A percentile compares a stretch with the other conserved stretches of the same genome.
Conservation (phyloP, 2,113 vertebrate genomes). For the Garra rufa region DNA sequence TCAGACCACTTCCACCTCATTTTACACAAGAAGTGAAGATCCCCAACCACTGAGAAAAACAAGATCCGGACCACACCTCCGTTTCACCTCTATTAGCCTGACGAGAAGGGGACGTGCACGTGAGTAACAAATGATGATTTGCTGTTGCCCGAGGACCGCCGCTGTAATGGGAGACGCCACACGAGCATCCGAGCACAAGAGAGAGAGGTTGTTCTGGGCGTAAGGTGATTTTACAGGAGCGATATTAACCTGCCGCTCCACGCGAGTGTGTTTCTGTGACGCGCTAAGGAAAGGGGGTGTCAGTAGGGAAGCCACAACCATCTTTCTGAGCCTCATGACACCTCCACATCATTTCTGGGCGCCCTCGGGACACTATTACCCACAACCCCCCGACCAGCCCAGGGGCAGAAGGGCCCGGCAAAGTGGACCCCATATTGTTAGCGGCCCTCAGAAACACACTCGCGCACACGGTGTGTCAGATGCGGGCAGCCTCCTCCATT, state of each 20-base stretch:
- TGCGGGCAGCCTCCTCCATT: conserved; percentile 81
- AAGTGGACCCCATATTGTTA: conserved; percentile 80
- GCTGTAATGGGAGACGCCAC: conserved; percentile 68
- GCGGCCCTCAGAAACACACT: conserved; percentile 63
- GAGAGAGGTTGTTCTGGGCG: conserved; percentile 72
- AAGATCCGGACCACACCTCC: conserved; percentile 8
- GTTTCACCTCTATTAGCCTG: conserved; percentile 45
- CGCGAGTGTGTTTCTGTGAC: conserved; percentile 45
- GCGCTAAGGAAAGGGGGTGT: conserved; percentile 59
- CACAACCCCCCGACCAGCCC: conserved; percentile 60
- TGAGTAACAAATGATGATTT: conserved; percentile 73
- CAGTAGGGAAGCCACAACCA: conserved; percentile 66
- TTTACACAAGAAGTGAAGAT: conserved; percentile 7
- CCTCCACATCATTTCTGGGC: conserved; percentile 80
- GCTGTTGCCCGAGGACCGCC: conserved; percentile 67
- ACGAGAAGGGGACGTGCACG: conserved; percentile 63
- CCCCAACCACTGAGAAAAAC: background rate
- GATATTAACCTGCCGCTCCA: conserved; percentile 78
- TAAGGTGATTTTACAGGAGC: conserved; percentile 80
- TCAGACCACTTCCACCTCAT: background rate
- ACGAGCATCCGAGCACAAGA: conserved; percentile 66
- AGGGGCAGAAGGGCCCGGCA: conserved; percentile 68
- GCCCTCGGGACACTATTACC: conserved; percentile 80
- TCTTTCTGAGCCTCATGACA: conserved; percentile 78
- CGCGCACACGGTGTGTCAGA: conserved; percentile 65